These are phyloP conservation scores for Girardia tigrina DNA, from an alignment of 2,888 invertebrate species.

Conservation along the genomic window DNA sequence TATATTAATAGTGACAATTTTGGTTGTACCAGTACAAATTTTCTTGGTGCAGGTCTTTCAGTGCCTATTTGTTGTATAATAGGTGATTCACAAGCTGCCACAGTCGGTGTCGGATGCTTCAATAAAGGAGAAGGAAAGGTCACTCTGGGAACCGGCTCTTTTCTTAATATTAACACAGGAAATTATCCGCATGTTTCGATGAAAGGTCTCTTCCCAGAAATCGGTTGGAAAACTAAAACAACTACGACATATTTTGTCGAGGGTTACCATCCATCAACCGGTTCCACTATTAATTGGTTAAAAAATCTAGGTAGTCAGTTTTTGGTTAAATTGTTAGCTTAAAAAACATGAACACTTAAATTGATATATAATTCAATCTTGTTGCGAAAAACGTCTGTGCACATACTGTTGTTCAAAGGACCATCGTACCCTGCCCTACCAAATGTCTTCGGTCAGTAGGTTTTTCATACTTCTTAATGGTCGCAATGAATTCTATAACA, in stretches of 20 bases:
- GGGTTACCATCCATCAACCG: constrained; percentile 73
- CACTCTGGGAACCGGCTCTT: constrained; percentile 59
- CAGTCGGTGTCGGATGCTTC: constrained; percentile 78
- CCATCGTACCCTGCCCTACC: too few relatives aligned
- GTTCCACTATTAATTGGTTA: constrained; percentile 70
- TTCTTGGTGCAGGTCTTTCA: background rate
- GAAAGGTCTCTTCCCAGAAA: constrained; percentile 69
- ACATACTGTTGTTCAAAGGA: too few relatives aligned
- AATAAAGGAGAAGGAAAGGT: constrained; percentile 76
- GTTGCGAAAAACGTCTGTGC: too few relatives aligned
- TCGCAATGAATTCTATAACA: too few relatives aligned
- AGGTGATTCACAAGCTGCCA: constrained; percentile 59
- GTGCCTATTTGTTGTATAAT: background rate
- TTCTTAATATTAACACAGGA: constrained; percentile 46
- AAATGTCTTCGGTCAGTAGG: too few relatives aligned
- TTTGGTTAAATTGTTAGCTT: background rate
- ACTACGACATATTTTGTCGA: constrained; percentile 62
- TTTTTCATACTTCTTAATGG: too few relatives aligned
- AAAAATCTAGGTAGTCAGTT: background rate
- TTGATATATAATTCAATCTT: too few relatives aligned
- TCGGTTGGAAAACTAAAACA: constrained; percentile 65
- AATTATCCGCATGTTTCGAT: constrained; percentile 54
- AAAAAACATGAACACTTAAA: too few relatives aligned
- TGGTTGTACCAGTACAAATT: background rate
- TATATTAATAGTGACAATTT: background rate